A percentile compares a stretch with the other conserved stretches of the same genome.
Conservation (phyloP, 2,113 vertebrate species). For the Acinonyx jubatus region DNA sequence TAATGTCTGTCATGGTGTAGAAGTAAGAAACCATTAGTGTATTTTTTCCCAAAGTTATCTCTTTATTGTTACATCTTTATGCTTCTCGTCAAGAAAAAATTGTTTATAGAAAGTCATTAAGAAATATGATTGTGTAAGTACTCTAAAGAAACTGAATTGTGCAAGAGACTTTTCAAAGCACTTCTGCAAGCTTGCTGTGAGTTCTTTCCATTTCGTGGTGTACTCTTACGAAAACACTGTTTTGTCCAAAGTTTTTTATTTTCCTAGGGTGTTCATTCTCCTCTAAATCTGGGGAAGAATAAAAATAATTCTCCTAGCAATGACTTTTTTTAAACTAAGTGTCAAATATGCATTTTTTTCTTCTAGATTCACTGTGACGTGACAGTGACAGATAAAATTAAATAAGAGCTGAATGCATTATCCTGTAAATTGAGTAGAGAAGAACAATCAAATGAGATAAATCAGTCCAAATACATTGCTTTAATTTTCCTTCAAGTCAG, state of each 20-base stretch:
- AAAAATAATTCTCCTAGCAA: background rate
- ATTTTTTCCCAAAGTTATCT: background rate
- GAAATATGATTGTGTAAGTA: conserved; percentile 31
- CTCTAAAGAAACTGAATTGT: conserved; percentile 39
- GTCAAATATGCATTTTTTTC: background rate
- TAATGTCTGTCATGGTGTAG: background rate
- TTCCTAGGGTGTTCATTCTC: background rate
- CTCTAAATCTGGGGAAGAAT: background rate
- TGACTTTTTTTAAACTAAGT: background rate
- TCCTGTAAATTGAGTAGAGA: background rate
- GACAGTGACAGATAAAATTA: background rate
- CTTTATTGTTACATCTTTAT: conserved; percentile 23
- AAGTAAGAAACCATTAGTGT: background rate
- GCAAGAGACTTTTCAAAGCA: conserved; percentile 44
- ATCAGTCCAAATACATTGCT: conserved; percentile 1
- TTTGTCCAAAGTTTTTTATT: background rate
- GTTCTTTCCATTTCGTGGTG: background rate
- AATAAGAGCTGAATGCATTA: background rate
- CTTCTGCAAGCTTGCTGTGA: background rate
- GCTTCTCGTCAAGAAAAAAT: background rate
- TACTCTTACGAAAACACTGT: conserved; percentile 11
- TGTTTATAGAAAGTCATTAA: conserved; percentile 47
- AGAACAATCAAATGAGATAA: conserved; percentile 23
- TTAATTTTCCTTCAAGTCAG: conserved; percentile 29
- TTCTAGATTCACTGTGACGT: background rate